Conservation (phyloP, 1,140 invertebrate species). For the Berghia stephanieae region DNA sequence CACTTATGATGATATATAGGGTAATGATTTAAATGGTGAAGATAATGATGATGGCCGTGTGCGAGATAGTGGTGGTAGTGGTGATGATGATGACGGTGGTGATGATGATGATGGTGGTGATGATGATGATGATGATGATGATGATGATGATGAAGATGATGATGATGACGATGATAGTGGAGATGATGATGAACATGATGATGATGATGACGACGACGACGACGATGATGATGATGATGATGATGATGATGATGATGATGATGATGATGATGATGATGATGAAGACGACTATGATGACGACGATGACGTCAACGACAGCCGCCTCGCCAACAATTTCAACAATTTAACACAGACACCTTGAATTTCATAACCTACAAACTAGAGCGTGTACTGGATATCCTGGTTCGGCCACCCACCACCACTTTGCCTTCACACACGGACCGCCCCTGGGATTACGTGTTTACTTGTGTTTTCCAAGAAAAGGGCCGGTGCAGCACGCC, state of each 20-base stretch:
- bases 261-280: constrained; percentile 35
- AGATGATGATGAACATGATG: neutral
- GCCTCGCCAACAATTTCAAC: neutral
- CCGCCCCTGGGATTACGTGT: neutral
- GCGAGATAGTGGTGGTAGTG: no score
- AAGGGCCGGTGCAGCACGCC: no score
- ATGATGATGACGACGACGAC: constrained; percentile 25
- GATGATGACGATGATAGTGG: neutral
- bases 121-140: neutral
- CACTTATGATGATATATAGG: no score
- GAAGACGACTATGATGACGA: no score
- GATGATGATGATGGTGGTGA: neutral
- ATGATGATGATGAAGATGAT: neutral
- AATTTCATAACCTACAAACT: neutral
- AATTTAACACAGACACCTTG: neutral
- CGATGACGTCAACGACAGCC: neutral
- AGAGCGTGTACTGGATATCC: neutral
- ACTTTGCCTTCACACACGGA: neutral
- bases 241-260: constrained; percentile 33
- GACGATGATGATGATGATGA: constrained; percentile 34
- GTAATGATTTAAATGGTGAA: no score
- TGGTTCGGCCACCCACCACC: neutral
- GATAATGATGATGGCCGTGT: no score
- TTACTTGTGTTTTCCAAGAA: no score
- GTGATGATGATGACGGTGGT: neutral